Evolutionary conservation across 2,888 invertebrate genomes (phyloP).

Genomic region (Gymnocheta viridis): DNA sequence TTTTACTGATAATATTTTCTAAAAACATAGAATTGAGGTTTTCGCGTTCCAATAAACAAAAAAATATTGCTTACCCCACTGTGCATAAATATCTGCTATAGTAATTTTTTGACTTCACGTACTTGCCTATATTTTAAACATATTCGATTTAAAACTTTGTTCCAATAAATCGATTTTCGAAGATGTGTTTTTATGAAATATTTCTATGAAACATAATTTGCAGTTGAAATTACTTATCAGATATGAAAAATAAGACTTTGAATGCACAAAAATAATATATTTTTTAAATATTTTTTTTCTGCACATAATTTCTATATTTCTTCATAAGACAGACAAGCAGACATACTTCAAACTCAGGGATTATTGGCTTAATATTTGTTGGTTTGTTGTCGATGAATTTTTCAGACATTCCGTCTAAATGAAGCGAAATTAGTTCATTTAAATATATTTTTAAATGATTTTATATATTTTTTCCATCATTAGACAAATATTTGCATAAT

Average conservation of each 20-base stretch:
- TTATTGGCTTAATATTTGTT: neutral
- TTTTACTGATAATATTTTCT: too few species aligned
- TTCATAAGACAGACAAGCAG: neutral
- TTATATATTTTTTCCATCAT: neutral
- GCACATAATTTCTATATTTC: neutral
- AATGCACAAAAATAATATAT: neutral
- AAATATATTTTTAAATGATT: neutral
- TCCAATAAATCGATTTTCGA: neutral
- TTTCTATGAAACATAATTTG: too few species aligned
- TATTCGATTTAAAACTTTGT: too few species aligned
- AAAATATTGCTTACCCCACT: too few species aligned
- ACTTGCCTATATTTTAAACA: too few species aligned
- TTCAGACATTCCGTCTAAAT: neutral
- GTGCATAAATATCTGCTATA: too few species aligned
- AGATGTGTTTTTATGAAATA: neutral
- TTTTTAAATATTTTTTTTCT: neutral
- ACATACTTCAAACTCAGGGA: constrained; percentile 5
- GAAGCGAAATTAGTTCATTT: neutral
- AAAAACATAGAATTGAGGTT: too few species aligned
- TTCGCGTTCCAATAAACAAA: too few species aligned
- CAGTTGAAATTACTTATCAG: neutral
- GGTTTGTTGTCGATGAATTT: neutral
- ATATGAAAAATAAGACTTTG: neutral
- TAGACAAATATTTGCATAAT: neutral
- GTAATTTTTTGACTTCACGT: too few species aligned